Evolutionary conservation across 2,113 vertebrate genomes (phyloP), one percentile per base, ranked within the genome.

Genomic region (Takifugu flavidus): DNA sequence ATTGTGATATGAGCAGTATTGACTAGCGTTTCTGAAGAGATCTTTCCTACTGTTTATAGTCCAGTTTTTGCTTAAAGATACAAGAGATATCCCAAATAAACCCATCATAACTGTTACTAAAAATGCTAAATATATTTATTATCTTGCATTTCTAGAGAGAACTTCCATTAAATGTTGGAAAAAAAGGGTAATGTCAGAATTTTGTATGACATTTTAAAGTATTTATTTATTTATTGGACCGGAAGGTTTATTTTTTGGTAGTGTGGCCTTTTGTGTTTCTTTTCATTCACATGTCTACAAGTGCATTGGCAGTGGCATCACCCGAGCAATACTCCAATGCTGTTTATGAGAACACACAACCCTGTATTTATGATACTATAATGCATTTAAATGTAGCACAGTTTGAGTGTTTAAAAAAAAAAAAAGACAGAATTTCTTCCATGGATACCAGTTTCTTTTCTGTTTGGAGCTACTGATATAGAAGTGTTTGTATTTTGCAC

Each of bases 41-140:
- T 86, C 86, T 95, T 98, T 97, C 93, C 90, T 95, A 97, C 95
- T 93, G 87, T 98, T 97, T 94, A 92, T 95, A 92, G 95, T 91
- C 92, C 91, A 89, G 91, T 95, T 96, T 87, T 92, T 91, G 88
- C 89, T 87, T 87, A 88, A 90, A 85, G 82, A 86, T 87, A 87
- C 64, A 82, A 85, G 80, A 91, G 75, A 87, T 84, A 88, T 87
- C 82, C 86, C 86, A 86, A 91, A 89, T 90, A 87, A 89, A 87
- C 78, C 83, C 75, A 87, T 76, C 62, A 82, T 62, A 82, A 49
- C 13, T 80, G 75, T 60, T 82, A 86, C 77, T 76, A 79, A 85
- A 88, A 68, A 80, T 67, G 74, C 71, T 82, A 79, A 90, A 87
- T 91, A 89, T 92, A 92, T 92, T 91, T 91, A 90, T 91, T 89